A percentile compares a stretch with the other conserved stretches of the same genome.
These are phyloP conservation scores for Erpornis zantholeuca DNA, from an alignment of 2,113 vertebrate genomes.

Conservation along the genomic window DNA sequence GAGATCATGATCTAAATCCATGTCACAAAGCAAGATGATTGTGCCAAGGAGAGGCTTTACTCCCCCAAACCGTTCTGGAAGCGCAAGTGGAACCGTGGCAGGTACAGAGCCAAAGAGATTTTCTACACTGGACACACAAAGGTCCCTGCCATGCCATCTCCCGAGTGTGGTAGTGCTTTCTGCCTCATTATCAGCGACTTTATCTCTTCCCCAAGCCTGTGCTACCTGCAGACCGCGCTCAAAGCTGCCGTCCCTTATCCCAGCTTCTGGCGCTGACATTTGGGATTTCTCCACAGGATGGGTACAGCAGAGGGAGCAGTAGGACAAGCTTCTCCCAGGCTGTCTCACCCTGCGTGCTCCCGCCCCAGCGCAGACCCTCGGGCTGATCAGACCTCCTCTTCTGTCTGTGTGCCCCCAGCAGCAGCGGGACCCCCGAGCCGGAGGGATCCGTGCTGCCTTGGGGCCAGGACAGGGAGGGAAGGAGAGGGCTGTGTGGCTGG, in stretches of 20 bases:
- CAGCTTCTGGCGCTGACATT: neutral
- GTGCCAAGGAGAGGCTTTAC: neutral
- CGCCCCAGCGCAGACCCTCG: neutral
- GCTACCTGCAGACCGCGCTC: neutral
- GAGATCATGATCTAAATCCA: neutral
- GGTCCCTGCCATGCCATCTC: fast-evolving
- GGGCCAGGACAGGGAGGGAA: fast-evolving
- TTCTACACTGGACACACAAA: fast-evolving
- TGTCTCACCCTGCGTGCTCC: neutral
- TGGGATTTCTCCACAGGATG: conserved; percentile 45
- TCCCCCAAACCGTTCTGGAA: neutral
- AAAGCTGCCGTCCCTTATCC: neutral
- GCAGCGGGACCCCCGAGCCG: fast-evolving
- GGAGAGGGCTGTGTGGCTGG: neutral
- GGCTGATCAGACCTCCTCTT: neutral
- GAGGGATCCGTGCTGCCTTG: fast-evolving
- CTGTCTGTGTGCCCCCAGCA: fast-evolving
- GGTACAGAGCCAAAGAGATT: neutral
- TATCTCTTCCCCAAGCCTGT: neutral
- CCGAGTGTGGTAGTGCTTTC: neutral
- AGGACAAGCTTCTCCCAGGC: conserved; percentile 35
- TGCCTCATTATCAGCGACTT: neutral
- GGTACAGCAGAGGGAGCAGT: conserved; percentile 66
- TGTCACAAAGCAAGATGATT: neutral
- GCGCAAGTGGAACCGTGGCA: fast-evolving